phyloP scores from a whole-genome alignment of 1,140 invertebrate genomes.

The Neodiprion virginianus region DNA sequence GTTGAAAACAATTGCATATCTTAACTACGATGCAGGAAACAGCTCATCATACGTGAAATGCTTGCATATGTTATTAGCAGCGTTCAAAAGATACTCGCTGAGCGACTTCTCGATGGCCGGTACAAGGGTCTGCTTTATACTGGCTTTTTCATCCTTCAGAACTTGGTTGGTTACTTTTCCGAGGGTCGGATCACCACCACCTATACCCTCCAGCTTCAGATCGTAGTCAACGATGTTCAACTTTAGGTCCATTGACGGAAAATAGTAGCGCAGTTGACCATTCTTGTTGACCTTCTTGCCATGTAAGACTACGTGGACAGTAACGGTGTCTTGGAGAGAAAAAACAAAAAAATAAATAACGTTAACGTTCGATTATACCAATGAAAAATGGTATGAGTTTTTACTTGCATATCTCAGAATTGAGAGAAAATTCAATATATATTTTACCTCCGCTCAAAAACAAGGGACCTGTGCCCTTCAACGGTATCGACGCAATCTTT shows the following conservation, averaged over 20 bases:
- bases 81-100: not conserved
- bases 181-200: not conserved
- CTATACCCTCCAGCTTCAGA: not conserved
- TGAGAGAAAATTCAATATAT: too few relatives aligned
- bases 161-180: not conserved
- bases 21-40: not conserved
- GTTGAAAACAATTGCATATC: not conserved
- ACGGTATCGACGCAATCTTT: constrained; percentile 56
- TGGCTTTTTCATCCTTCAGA: not conserved
- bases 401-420: not conserved
- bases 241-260: not conserved
- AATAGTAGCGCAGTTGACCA: not conserved
- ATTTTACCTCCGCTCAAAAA: not conserved
- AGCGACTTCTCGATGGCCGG: not conserved
- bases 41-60: not conserved
- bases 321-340: not conserved
- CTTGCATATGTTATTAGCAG: not conserved
- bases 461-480: not conserved
- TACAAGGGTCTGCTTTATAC: not conserved
- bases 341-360: not conserved
- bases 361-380: too few relatives aligned
- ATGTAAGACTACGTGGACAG: not conserved
- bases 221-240: not conserved
- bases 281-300: not conserved
- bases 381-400: too few relatives aligned